phyloP scores from a whole-genome alignment of 2,113 vertebrate species.

The Tyto alba region DNA sequence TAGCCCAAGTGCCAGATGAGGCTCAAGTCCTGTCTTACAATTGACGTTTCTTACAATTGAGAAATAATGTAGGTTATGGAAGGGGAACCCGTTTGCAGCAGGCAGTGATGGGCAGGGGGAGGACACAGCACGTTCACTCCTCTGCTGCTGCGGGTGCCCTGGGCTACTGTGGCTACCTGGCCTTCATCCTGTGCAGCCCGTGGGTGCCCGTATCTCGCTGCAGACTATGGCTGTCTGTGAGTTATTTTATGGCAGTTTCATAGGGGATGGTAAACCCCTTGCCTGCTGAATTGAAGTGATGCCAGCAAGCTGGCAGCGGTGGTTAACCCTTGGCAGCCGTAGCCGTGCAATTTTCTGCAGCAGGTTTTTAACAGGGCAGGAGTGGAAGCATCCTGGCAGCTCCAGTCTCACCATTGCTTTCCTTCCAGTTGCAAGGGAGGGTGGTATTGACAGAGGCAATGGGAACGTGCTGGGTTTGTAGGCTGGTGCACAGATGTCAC shows the following conservation, averaged over 20 bases:
- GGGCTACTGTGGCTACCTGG: fast-evolving
- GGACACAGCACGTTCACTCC: neutral
- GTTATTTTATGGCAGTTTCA: neutral
- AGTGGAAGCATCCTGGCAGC: neutral
- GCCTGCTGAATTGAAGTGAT: fast-evolving
- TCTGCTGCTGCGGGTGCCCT: neutral
- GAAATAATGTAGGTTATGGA: fast-evolving
- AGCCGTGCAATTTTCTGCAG: fast-evolving
- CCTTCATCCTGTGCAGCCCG: neutral
- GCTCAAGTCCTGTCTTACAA: neutral
- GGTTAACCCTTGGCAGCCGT: fast-evolving
- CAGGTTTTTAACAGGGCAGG: neutral
- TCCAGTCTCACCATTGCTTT: fast-evolving
- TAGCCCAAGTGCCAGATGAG: neutral
- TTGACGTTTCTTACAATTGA: neutral
- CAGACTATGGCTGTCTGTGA: fast-evolving
- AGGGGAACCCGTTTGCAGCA: neutral
- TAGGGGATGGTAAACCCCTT: neutral
- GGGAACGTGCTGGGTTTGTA: neutral
- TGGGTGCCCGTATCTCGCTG: fast-evolving
- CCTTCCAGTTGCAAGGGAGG: neutral
- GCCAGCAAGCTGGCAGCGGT: neutral
- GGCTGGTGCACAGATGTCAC: fast-evolving
- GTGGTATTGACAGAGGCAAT: neutral
- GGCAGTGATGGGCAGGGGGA: neutral